Conservation (phyloP, 2,113 vertebrate species). For the Colinus virginianus region DNA sequence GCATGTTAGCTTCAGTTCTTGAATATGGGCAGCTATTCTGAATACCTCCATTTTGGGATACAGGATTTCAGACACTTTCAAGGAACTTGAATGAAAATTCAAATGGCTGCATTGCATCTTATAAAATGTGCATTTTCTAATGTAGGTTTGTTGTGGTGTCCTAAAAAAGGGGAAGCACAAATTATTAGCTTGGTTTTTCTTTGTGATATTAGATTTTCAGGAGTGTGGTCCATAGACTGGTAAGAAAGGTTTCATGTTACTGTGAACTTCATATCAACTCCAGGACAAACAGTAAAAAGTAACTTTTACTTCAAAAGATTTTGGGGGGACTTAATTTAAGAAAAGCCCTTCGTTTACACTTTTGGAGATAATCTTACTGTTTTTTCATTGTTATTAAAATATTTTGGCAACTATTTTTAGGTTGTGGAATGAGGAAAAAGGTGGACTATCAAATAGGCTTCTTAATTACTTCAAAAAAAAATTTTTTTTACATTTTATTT, state of each 20-base stretch:
- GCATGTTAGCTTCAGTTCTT: background rate
- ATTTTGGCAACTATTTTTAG: background rate
- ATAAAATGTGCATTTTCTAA: background rate
- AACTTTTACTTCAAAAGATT: background rate
- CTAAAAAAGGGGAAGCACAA: background rate
- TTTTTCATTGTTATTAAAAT: background rate
- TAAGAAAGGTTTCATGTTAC: background rate
- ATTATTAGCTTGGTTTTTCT: background rate
- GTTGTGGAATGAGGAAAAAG: background rate
- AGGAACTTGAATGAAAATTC: background rate
- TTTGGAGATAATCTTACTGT: background rate
- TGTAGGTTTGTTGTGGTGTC: background rate
- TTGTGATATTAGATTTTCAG: background rate
- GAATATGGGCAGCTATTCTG: background rate
- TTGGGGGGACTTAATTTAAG: background rate
- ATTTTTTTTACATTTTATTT: background rate
- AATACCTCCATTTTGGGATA: background rate
- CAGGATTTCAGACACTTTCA: background rate
- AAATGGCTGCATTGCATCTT: background rate
- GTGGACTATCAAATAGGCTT: background rate
- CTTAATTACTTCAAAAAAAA: background rate
- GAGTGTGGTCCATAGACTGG: fast-evolving
- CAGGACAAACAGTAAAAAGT: background rate
- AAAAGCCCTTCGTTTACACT: background rate
- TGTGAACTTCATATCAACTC: background rate